Evolutionary conservation across 2,797 vertebrate species (phyloP).

Genomic region (Gymnoscopelus braueri): DNA sequence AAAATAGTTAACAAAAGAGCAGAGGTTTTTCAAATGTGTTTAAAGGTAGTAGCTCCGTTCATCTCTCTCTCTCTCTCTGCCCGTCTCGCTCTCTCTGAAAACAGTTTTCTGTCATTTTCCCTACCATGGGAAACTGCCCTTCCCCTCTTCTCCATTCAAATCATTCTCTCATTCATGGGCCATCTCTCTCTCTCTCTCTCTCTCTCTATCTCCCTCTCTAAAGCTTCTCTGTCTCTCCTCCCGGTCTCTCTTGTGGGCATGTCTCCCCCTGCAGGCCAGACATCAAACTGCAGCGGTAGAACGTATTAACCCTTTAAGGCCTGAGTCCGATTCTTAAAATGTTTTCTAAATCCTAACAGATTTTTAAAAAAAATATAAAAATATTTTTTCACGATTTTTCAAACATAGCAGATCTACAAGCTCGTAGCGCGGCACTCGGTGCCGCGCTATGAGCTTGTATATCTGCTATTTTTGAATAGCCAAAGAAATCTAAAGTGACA

Average conservation of each 20-base stretch:
- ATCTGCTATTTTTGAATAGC: no score
- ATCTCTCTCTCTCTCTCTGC: background rate
- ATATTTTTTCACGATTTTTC: no score
- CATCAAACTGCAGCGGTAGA: background rate
- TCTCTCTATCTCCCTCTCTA: background rate
- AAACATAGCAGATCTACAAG: no score
- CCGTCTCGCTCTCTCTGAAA: background rate
- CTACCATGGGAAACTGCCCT: background rate
- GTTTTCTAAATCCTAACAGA: no score
- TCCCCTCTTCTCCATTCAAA: background rate
- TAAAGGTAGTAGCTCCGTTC: background rate
- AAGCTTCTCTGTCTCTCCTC: background rate
- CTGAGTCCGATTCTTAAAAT: no score
- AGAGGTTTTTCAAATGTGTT: no score
- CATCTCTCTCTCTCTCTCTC: background rate
- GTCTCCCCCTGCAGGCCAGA: conserved; percentile 22
- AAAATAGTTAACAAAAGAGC: no score
- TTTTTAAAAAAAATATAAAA: no score
- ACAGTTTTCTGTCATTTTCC: background rate
- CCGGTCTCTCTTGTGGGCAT: background rate
- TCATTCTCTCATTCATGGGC: background rate
- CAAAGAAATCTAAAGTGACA: no score
- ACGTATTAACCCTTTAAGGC: no score
- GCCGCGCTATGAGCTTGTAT: no score
- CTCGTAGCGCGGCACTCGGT: no score